Evolutionary conservation across 2,888 invertebrate species (phyloP).

Genomic region (Oscheius sp.): DNA sequence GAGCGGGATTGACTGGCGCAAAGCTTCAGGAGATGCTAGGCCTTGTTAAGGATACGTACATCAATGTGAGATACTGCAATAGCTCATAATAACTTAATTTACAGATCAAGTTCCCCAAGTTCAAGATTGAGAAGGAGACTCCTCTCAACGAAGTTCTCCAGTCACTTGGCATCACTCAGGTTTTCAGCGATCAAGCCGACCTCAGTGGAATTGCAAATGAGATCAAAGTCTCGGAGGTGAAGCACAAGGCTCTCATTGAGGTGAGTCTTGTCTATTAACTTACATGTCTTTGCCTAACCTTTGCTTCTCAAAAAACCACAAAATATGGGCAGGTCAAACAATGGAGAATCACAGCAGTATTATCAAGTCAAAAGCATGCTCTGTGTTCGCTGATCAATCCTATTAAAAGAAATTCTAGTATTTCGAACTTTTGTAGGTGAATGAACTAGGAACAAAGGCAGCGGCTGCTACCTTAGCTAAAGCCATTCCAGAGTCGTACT

Average conservation of each 20-base stretch:
- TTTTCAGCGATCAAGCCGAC: conserved; percentile 34
- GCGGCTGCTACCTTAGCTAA: conserved; percentile 64
- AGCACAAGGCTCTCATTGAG: conserved; percentile 64
- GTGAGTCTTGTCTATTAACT: too few relatives aligned
- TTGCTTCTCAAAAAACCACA: too few relatives aligned
- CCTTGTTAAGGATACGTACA: neutral
- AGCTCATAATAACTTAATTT: neutral
- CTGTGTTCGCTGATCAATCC: too few relatives aligned
- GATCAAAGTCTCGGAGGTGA: conserved; percentile 55
- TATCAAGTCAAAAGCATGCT: too few relatives aligned
- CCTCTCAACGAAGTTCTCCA: conserved; percentile 20
- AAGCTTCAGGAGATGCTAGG: conserved; percentile 13
- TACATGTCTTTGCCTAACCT: too few relatives aligned
- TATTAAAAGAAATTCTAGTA: neutral
- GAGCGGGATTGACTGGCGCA: neutral
- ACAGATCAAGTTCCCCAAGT: conserved; percentile 35
- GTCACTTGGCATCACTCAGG: conserved; percentile 29
- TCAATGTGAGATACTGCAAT: conserved; percentile 13
- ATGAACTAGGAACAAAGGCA: conserved; percentile 60
- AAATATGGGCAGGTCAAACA: too few relatives aligned
- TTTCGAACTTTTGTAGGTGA: conserved; percentile 42
- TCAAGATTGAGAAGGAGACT: conserved; percentile 33
- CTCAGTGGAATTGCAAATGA: conserved; percentile 35
- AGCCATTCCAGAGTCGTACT: conserved; percentile 32
- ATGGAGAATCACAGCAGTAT: too few relatives aligned